Base-by-base conservation (phyloP, 2,888 invertebrate genomes). In the Phymatocera aterrima region DNA sequence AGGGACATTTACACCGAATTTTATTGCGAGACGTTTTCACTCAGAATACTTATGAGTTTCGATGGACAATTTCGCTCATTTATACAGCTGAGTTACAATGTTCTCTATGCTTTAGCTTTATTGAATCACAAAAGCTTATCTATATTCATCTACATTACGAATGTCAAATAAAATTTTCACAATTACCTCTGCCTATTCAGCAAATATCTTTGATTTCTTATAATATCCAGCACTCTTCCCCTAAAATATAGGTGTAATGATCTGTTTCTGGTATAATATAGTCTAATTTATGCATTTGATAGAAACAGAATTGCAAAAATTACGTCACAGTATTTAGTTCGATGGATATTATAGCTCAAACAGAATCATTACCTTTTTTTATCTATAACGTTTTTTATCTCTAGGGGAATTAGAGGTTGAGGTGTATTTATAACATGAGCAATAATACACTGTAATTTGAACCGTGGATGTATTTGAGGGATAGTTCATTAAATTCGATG, bases 351-450 rank as follows among this genome's bases (percentile, higher is more conserved):
- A 75, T 51, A 18, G 75, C 12, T 60, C 57, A 57, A 60, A 57
- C 57, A 75, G 28, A 57, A 57, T 75, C 15, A 43, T 75, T 40
- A 57, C 54, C n/a, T 40, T 75, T 75, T 57, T 75, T 75, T 37
- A 40, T 57, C 37, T 75, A 75, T 34, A 21, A 57, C 60, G 54
- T 57, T 75, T 72, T 75, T 57, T 40, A 72, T 75, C 75, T 75
- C 57, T 31, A 75, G 75, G 75, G 75, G 75, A 75, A 75, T 57
- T 75, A 75, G 75, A 75, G 75, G 75, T 75, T 75, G 75, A 75
- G 75, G 75, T 57, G 40, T 75, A 75, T 57, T 74, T 54, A 57
- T 74, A 37, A 75, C 57, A 75, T 24, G 40, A 75, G 37, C 57
- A 75, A 75, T 75, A 57, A 60, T 75, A 54, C 57, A 57, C 75